Conservation (phyloP, 2,113 vertebrate species). For the Fregetta grallaria region DNA sequence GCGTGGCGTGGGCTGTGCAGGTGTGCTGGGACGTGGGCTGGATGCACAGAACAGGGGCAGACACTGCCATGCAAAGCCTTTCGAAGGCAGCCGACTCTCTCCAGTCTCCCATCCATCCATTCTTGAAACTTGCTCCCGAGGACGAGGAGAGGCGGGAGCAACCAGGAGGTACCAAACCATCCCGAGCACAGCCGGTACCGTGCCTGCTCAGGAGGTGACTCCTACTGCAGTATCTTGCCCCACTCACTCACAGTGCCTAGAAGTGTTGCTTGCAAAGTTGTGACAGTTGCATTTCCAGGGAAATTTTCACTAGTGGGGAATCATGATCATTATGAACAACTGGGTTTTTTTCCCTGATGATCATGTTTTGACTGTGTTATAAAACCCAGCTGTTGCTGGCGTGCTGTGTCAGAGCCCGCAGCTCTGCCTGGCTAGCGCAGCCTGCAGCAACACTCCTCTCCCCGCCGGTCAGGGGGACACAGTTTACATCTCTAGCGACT, state of each 20-base stretch:
- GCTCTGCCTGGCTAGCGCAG: neutral
- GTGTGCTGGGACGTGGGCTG: neutral
- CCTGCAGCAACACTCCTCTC: neutral
- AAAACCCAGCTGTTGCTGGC: neutral
- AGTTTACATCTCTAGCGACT: accelerated
- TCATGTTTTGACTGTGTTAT: neutral
- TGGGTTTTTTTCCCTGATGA: neutral
- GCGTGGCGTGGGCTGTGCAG: neutral
- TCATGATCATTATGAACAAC: neutral
- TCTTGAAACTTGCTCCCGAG: neutral
- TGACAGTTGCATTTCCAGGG: neutral
- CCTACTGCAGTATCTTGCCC: neutral
- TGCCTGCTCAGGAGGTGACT: neutral
- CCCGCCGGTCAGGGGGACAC: accelerated
- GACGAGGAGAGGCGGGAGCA: neutral
- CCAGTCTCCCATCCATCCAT: neutral
- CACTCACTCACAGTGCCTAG: neutral
- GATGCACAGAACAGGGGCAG: neutral
- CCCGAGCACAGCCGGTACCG: accelerated
- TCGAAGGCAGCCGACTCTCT: neutral
- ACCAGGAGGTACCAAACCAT: neutral
- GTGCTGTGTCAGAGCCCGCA: neutral
- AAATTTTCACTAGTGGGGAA: neutral
- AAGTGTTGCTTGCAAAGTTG: neutral
- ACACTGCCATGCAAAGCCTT: neutral